Base-by-base conservation (phyloP, 2,888 invertebrate species). In the Tyria jacobaeae region DNA sequence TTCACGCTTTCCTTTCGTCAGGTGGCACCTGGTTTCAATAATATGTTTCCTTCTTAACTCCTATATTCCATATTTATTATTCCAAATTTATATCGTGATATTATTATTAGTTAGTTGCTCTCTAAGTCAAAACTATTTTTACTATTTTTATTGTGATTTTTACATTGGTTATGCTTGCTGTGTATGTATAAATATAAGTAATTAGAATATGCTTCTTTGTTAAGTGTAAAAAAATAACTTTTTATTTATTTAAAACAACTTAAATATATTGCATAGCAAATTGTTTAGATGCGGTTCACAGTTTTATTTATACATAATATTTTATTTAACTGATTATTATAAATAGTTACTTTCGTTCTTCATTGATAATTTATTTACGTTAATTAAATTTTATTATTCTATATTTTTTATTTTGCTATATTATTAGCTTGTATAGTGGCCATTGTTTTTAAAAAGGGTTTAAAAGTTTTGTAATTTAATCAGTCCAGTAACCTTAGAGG, bases 41-140 rank as follows among this genome's bases (percentile, higher is more conserved):
- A n/a, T n/a, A n/a, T n/a, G n/a, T n/a, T n/a, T n/a, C n/a, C n/a
- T n/a, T n/a, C n/a, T n/a, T n/a, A n/a, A n/a, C n/a, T n/a, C n/a
- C n/a, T 24, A 21, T 35, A 51, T 51, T 21, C 34, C 14, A 35
- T 35, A 7, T 34, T 35, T 24, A 6, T 39, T 39, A 49, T 52
- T 59, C 47, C 35, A 59, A 59, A 53, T 27, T 37, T 53, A 21
- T 35, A 47, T 6, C 12, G 52, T 58, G 57, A 50, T 57, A 57
- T 34, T 56, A 39, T 53, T 25, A 37, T 35, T 50, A 31, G 14
- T 31, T 57, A 50, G 0, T 17, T 27, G 31, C 31, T 50, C 21
- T 57, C 25, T 57, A 24, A 21, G 5, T 12, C 12, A 9, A 6
- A n/a, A 31, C 24, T 31, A 5, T 15, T 50, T 35, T 52, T 35